phyloP scores from a whole-genome alignment of 2,888 invertebrate genomes.

The Julus scandinavius region DNA sequence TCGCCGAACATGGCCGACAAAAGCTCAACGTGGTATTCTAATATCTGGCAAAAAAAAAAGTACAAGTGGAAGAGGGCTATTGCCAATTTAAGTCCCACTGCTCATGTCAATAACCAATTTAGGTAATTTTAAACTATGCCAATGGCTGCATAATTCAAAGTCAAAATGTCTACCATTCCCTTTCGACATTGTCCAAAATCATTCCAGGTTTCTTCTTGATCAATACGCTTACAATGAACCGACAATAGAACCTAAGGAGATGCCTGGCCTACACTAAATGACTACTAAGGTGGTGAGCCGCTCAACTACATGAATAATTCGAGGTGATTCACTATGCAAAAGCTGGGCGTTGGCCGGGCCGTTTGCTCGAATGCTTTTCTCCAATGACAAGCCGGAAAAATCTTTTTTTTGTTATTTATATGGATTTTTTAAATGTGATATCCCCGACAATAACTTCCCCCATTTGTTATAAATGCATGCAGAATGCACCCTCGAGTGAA shows the following conservation, averaged over 20 bases:
- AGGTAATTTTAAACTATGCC: background rate
- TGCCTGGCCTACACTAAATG: conserved; percentile 19
- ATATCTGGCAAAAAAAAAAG: background rate
- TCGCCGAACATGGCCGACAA: background rate
- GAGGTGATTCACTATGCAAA: conserved; percentile 44
- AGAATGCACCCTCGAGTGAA: conserved; percentile 28
- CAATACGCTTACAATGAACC: conserved; percentile 38
- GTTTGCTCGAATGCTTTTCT: conserved; percentile 5
- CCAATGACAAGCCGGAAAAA: background rate
- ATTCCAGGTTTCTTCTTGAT: conserved; percentile 43
- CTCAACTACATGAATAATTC: conserved; percentile 39
- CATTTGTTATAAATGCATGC: conserved; percentile 36
- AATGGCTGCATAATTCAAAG: conserved; percentile 1
- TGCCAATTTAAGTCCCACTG: background rate
- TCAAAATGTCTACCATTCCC: background rate
- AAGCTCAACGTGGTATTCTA: conserved; percentile 24
- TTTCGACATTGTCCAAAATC: background rate
- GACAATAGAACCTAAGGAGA: conserved; percentile 23
- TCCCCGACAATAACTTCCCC: background rate
- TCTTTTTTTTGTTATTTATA: conserved; percentile 43
- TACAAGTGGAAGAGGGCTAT: background rate
- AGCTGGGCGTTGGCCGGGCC: background rate
- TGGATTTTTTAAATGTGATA: conserved; percentile 46
- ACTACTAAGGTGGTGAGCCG: background rate
- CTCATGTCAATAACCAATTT: conserved; percentile 1